A percentile compares a stretch with the other conserved stretches of the same genome.
Evolutionary conservation across 2,888 invertebrate genomes (phyloP).

Genomic region (Torymus aiolomorphi): DNA sequence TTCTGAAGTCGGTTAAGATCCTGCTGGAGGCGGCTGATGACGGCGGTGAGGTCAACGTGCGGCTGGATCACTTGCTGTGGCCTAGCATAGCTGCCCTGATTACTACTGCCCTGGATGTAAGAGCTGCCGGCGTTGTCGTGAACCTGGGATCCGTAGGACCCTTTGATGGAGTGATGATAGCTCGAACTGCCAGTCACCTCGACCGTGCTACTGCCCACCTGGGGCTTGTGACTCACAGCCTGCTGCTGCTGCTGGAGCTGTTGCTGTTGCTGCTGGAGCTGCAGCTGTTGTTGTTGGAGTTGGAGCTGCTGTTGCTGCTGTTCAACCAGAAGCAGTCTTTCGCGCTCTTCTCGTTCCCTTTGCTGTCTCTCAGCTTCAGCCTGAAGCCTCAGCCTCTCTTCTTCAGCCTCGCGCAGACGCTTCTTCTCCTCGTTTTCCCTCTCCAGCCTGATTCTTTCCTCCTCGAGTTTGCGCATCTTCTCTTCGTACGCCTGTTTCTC

Average conservation of each 20-base stretch:
- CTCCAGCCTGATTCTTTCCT: slow-evolving; percentile 56
- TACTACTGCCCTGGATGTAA: not conserved
- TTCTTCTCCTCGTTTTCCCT: slow-evolving; percentile 28
- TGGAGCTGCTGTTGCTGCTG: not conserved
- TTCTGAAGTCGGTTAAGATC: slow-evolving; percentile 55
- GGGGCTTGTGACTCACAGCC: not conserved
- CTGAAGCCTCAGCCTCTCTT: slow-evolving; percentile 20
- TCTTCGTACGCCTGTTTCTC: slow-evolving; percentile 15
- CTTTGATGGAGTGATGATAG: too few species aligned
- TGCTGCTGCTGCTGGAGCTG: not conserved
- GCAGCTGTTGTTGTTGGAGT: not conserved
- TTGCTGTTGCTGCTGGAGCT: not conserved
- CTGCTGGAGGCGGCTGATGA: slow-evolving; percentile 48
- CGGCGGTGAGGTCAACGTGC: slow-evolving; percentile 44
- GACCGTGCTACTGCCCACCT: too few species aligned
- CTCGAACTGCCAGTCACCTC: too few species aligned
- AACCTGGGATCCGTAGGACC: too few species aligned
- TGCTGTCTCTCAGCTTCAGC: slow-evolving; percentile 7
- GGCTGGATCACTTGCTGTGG: slow-evolving; percentile 15
- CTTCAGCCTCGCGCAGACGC: not conserved
- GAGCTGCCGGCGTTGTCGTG: not conserved
- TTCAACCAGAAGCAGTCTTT: not conserved
- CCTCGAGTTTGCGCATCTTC: slow-evolving; percentile 39
- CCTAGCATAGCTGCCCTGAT: not conserved
- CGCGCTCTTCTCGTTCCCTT: slow-evolving; percentile 1